Base-by-base conservation (phyloP, 2,797 vertebrate genomes). In the Chromobotia macracanthus region DNA sequence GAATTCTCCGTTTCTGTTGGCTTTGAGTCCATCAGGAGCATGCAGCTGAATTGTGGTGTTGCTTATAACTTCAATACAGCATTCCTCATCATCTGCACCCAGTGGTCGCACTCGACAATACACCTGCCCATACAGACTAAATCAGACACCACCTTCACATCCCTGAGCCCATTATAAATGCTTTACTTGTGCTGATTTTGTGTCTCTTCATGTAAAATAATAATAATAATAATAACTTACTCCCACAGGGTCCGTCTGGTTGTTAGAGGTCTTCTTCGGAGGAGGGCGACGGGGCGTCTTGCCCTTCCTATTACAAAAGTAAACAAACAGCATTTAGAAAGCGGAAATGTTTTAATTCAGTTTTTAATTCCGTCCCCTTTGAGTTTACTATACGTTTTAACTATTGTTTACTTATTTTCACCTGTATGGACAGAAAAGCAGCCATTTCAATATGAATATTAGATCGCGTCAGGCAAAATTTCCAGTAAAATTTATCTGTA, bases 101-200 rank as follows among this genome's bases (percentile, higher is more conserved):
- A 97, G 92, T 0, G 97, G 97, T 23, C 97, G 94, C 19, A 97
- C 94, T 13, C 97, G 92, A 71, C 97, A 97, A 87, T 97, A 99
- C 3, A 99, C 96, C 97, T 98, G 82, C 38, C 68, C 75, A 60
- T 12, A 64, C 16, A 77, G 35, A 31, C 7, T 1, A 1, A 4
- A 21, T 46, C 10, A 51, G 38, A 41, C 7, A 41, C 38, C 9
- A 9, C 11, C 12, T n/a, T 28, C 23, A 31, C 9, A 31, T 48
- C 5, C 31, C 16, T 18, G 23, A 11, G 46, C 9, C 23, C 19
- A 13, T 2, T 31, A 31, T 31, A 2, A 38, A 5, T 7, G 8
- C 1, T 38, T 38, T 7, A 38, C 35, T 5, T 5, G 35, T 7
- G 3, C 35, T 38, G 35, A 4, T 65, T 7, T 0, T 28, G 9